phyloP scores from a whole-genome alignment of 92 coral and sea anemone genomes.

The Parazoanthus atlanticus region DNA sequence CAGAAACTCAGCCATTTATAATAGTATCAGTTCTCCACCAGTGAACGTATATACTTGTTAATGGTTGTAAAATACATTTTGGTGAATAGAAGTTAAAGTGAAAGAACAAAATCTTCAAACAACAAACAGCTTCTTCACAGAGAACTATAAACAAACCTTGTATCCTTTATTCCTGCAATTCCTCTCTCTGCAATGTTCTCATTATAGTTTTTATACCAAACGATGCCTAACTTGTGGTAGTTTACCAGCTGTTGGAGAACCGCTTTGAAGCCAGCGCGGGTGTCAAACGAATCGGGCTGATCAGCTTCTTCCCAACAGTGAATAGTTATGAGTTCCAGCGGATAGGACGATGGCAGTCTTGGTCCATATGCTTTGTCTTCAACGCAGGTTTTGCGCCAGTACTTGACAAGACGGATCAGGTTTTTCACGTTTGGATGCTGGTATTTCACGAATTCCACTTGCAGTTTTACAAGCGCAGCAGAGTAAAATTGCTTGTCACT shows the following conservation, averaged over 20 bases:
- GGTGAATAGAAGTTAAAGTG: too few species aligned
- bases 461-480: conserved; percentile 51
- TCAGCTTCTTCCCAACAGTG: conserved; percentile 49
- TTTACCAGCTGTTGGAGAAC: conserved; percentile 14
- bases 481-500: conserved; percentile 34
- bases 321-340: conserved; percentile 50
- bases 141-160: conserved; percentile 14
- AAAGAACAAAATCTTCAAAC: too few species aligned
- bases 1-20: too few species aligned
- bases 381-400: conserved; percentile 58
- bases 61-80: too few species aligned
- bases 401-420: conserved; percentile 66
- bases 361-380: neutral
- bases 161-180: neutral
- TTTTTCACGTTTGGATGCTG: conserved; percentile 61
- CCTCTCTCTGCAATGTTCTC: neutral
- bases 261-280: conserved; percentile 40
- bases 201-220: conserved; percentile 8
- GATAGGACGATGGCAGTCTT: conserved; percentile 49
- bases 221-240: neutral
- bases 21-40: too few species aligned
- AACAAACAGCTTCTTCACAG: too few species aligned
- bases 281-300: conserved; percentile 38
- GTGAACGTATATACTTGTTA: too few species aligned
- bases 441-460: conserved; percentile 58